phyloP scores from a whole-genome alignment of 1,140 invertebrate species.

The Orchesella cincta region DNA sequence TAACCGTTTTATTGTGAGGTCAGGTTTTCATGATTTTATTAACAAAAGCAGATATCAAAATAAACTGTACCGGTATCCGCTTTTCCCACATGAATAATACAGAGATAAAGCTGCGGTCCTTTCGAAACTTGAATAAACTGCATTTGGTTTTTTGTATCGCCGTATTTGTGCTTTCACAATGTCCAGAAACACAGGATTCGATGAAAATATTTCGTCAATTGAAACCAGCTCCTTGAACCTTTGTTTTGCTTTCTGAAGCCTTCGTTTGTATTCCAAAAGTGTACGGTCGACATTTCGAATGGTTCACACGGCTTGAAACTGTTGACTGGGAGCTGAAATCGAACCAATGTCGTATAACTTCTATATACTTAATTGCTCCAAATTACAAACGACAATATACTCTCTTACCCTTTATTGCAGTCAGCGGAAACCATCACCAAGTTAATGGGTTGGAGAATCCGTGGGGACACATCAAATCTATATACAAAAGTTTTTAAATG shows the following conservation, averaged over 20 bases:
- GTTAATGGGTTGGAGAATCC: no score
- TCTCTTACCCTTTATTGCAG: no score
- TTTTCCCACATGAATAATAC: not conserved
- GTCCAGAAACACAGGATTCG: not conserved
- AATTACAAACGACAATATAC: no score
- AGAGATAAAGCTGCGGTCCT: not conserved
- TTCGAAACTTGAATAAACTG: not conserved
- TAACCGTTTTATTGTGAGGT: no score
- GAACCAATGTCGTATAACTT: no score
- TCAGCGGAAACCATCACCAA: no score
- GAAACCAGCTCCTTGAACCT: not conserved
- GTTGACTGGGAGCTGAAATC: no score
- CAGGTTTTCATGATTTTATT: not conserved
- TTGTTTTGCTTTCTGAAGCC: not conserved
- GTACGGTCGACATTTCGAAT: not conserved
- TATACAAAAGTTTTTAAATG: no score
- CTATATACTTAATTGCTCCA: no score
- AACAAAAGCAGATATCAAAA: not conserved
- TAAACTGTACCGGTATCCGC: not conserved
- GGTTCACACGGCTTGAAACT: not conserved
- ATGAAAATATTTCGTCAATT: not conserved
- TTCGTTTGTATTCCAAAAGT: not conserved
- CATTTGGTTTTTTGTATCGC: not conserved
- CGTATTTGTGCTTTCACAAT: not conserved
- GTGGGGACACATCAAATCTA: no score